Evolutionary conservation across 2,113 vertebrate genomes (phyloP), one percentile per base, ranked within the genome.

Genomic region (Phoenicopterus ruber): DNA sequence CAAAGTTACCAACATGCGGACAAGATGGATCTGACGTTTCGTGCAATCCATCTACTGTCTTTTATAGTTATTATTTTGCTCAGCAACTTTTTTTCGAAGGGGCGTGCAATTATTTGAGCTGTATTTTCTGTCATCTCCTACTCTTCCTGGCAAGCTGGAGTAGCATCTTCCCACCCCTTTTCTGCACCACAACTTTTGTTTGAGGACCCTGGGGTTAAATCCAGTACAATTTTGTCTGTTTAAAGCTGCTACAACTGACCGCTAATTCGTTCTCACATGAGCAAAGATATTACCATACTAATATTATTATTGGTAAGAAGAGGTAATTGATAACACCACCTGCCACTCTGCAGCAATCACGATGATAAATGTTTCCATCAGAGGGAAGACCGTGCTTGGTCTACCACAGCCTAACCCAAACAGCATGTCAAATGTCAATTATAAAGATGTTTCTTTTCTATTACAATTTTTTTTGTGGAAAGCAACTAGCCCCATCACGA

Each of bases 301-400:
- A 98, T 98, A 98, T 98, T 98, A 98, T 98, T 98, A 98, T 98
- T 98, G 98, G 98, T 98, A 98, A 98, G 97, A 97, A 96, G 97
- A 97, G 97, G 97, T 98, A 98, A 98, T 98, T 98, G 98, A 98
- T 98, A 98, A 97, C 97, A 97, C 97, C 98, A 98, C 98, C 98
- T 98, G 98, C 98, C 98, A 98, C 98, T 98, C 97, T 72, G 96
- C 80, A 96, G 96, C 98, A 97, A 97, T 98, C 98, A 98, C 91
- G 91, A 98, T 98, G 98, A 98, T 98, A 98, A 98, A 98, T 98
- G 98, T 97, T 98, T 98, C 98, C 98, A 98, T 98, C 98, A 98
- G 94, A 97, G 96, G 95, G 96, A 97, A 98, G 97, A 98, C 97
- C 98, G 97, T 97, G 98, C 97, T 97, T 96, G 97, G 96, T 97